Evolutionary conservation across 2,113 vertebrate species (phyloP).

Genomic region (Gasterosteus aculeatus): DNA sequence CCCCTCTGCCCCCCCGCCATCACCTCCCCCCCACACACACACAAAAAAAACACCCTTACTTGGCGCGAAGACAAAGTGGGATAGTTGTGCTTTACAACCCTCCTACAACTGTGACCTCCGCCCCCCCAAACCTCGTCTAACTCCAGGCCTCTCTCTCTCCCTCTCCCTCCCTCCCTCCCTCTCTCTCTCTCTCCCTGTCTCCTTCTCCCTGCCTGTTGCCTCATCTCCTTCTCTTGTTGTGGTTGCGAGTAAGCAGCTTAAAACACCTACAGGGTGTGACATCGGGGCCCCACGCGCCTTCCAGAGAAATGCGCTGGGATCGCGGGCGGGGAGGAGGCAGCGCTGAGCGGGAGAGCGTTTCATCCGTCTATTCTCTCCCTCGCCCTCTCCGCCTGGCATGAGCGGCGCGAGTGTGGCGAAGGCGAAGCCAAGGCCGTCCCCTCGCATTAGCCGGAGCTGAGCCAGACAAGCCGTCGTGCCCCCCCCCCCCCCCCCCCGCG

Average conservation of each 20-base stretch:
- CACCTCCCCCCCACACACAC: neutral
- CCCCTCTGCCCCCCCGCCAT: no score
- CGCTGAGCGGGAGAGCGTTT: conserved; percentile 72
- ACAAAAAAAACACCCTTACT: conserved; percentile 29
- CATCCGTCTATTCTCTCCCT: conserved; percentile 75
- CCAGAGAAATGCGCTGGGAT: conserved; percentile 61
- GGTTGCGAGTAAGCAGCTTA: conserved; percentile 81
- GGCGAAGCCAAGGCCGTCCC: conserved; percentile 80
- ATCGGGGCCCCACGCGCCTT: conserved; percentile 75
- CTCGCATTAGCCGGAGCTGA: conserved; percentile 79
- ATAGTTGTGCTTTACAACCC: conserved; percentile 68
- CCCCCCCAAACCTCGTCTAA: conserved; percentile 62
- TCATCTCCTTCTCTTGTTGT: conserved; percentile 70
- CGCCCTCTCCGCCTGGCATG: conserved; percentile 69
- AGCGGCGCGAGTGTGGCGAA: conserved; percentile 61
- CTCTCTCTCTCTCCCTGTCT: conserved; percentile 53
- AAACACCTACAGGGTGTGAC: conserved; percentile 83
- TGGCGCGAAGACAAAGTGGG: conserved; percentile 56
- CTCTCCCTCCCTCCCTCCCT: conserved; percentile 48
- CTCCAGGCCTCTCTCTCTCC: conserved; percentile 58
- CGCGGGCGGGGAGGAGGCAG: conserved; percentile 61
- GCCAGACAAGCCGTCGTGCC: conserved; percentile 70
- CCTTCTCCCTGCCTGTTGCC: conserved; percentile 67
- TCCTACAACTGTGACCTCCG: conserved; percentile 74
- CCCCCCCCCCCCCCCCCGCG: conserved; percentile 52